phyloP scores from a whole-genome alignment of 2,113 vertebrate genomes.

The Parus major region DNA sequence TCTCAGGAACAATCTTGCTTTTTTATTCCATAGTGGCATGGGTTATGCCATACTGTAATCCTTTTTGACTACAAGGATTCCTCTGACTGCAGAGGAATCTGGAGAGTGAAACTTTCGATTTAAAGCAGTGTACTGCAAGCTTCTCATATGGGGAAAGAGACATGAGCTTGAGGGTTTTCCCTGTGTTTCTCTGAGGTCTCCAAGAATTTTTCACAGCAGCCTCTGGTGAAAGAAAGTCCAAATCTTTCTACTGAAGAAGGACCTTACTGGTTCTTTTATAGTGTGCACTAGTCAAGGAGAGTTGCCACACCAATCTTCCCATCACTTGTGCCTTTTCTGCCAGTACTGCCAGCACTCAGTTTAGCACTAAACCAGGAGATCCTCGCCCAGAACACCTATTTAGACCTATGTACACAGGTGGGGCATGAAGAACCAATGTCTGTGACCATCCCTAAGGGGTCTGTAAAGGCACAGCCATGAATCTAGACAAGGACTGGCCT shows the following conservation, averaged over 20 bases:
- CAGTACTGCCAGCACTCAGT: not conserved
- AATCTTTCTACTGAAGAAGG: not conserved
- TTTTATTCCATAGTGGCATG: not conserved
- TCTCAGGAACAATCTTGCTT: not conserved
- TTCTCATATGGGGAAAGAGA: not conserved
- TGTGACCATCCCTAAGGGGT: not conserved
- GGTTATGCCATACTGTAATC: not conserved
- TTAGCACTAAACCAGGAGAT: not conserved
- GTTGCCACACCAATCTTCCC: not conserved
- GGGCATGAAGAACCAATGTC: not conserved
- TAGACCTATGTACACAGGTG: not conserved
- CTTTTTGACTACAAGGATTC: not conserved
- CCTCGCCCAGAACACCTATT: not conserved
- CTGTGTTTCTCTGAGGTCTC: not conserved
- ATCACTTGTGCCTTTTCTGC: not conserved
- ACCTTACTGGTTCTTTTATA: not conserved
- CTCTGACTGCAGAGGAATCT: not conserved
- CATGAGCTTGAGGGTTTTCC: not conserved
- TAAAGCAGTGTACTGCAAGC: not conserved
- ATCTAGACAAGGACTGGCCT: not conserved
- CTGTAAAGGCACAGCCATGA: not conserved
- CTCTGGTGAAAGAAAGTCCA: not conserved
- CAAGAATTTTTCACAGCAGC: not conserved
- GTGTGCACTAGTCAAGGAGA: not conserved
- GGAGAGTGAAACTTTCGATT: not conserved